Evolutionary conservation across 2,797 vertebrate genomes (phyloP).

Genomic region (Lagorchestes hirsutus): DNA sequence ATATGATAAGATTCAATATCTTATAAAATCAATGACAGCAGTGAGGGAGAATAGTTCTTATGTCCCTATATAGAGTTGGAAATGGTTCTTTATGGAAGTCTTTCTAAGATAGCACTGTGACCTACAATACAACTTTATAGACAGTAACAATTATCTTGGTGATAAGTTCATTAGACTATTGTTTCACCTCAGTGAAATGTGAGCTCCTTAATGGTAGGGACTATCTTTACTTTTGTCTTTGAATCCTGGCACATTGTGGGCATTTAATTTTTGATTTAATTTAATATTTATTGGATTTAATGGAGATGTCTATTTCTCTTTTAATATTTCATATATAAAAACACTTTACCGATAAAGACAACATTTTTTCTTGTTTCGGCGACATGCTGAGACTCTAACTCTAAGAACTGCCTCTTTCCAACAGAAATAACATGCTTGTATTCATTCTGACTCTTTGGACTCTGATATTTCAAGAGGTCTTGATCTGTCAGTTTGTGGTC

Average conservation of each 20-base stretch:
- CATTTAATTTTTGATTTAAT: neutral
- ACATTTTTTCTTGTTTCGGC: neutral
- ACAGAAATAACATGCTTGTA: neutral
- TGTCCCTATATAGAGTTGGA: neutral
- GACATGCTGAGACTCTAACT: neutral
- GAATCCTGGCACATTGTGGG: neutral
- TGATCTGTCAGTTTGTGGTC: neutral
- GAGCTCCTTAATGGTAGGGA: neutral
- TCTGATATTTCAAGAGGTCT: neutral
- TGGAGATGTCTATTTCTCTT: neutral
- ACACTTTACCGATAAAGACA: neutral
- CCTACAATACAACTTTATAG: neutral
- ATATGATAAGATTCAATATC: neutral
- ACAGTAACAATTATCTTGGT: neutral
- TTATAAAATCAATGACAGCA: neutral
- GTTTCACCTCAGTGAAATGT: neutral
- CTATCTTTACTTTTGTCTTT: neutral
- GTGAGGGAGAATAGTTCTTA: neutral
- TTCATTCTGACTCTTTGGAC: no score
- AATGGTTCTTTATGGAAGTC: neutral
- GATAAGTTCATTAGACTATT: neutral
- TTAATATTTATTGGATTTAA: neutral
- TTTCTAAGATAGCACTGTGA: neutral
- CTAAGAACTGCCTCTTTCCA: neutral
- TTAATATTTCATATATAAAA: neutral